Evolutionary conservation across 2,113 vertebrate species (phyloP).

Genomic region (Myrmophylax atrothorax): DNA sequence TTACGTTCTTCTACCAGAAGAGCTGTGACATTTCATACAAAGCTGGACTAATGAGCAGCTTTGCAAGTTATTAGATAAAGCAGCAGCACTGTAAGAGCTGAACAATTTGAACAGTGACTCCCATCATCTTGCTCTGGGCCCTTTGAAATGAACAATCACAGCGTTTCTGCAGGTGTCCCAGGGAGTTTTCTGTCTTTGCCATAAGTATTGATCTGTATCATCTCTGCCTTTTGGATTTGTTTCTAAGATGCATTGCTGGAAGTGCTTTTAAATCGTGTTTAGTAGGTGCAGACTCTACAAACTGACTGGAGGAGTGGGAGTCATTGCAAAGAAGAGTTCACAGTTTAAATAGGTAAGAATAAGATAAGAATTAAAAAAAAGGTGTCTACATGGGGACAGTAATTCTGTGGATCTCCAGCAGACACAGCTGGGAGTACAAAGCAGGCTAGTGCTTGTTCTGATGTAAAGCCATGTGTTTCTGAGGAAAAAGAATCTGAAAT

Average conservation of each 20-base stretch:
- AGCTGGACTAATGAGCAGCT: background rate
- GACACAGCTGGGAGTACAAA: background rate
- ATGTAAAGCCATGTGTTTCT: background rate
- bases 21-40: background rate
- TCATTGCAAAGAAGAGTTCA: background rate
- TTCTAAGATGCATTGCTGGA: background rate
- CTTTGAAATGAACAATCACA: background rate
- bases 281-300: background rate
- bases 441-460: background rate
- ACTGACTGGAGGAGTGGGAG: background rate
- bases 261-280: background rate
- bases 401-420: background rate
- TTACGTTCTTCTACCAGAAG: background rate
- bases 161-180: background rate
- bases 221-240: background rate
- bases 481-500: background rate
- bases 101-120: background rate
- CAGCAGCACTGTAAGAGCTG: background rate
- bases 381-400: background rate
- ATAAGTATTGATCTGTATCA: background rate
- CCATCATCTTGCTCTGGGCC: background rate
- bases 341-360: background rate
- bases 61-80: background rate
- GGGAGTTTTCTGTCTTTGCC: background rate
- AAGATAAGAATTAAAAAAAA: background rate